Base-by-base conservation (phyloP, 2,113 vertebrate genomes). In the Cromileptes altivelis region DNA sequence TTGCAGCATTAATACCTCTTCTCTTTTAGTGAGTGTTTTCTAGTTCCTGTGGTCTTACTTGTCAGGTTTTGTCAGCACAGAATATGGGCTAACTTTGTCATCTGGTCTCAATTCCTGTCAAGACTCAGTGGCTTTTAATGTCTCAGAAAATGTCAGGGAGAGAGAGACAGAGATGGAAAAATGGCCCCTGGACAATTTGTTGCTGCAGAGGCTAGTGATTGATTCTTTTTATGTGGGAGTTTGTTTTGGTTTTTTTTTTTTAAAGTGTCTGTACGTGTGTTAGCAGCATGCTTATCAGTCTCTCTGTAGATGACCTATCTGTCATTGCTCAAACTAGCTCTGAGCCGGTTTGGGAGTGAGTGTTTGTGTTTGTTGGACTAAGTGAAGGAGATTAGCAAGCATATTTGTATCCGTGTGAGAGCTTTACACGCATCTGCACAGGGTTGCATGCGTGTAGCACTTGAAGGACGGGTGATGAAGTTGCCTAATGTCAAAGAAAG, bases 371-470 rank as follows among this genome's bases (percentile, higher is more conserved):
- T 45, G 52, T 74, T 33, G 30, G 47, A 70, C 40, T 68, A 72
- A 47, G 49, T 55, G 45, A 6, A n/a, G 4, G 57, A 63, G 70
- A 75, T 87, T 70, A 85, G 80, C 11, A 30, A n/a, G 60, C 77
- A 47, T 58, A 27, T 80, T 63, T 52, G 49, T 21, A 12, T 75
- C 7, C 21, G 2, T 70, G 78, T 70, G 52, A 30, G 84, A 52
- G 84, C 75, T 80, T 65, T 73, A 69, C 42, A 56, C 27, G 3
- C 58, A 65, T 58, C 50, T 80, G 78, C 65, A 40, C 55, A 76
- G 45, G 65, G 40, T 53, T 79, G 40, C 53, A 27, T 63, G 75
- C 19, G 52, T 76, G 53, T 8, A 19, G 80, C 11, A 6, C n/a
- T 57, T 80, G 50, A 53, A 9, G 53, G 83, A 84, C 33, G 17